Percentiles rank a stretch among this genome's conserved stretches.
Conservation (phyloP, 2,113 vertebrate genomes). For the Athene noctua region DNA sequence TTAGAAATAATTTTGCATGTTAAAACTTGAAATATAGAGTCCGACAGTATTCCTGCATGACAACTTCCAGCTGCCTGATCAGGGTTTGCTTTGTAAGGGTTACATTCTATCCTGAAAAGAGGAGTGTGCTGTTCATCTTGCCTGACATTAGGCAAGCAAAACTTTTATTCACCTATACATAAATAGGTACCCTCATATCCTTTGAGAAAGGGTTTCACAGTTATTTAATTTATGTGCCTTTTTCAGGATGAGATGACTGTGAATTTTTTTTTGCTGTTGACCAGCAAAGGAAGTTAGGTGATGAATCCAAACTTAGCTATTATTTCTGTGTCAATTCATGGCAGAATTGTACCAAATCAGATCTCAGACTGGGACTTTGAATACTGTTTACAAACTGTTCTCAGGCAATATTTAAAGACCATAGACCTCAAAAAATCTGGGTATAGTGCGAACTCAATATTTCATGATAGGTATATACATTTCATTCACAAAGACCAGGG, state of each 20-base stretch:
- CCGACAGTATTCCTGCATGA: rapidly evolving
- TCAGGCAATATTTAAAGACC: not conserved
- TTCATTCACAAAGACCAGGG: not conserved
- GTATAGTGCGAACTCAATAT: not conserved
- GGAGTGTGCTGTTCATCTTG: not conserved
- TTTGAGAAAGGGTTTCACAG: not conserved
- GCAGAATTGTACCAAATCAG: not conserved
- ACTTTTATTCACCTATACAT: not conserved
- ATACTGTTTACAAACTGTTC: not conserved
- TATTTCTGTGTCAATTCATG: not conserved
- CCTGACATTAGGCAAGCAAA: not conserved
- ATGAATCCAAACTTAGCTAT: not conserved
- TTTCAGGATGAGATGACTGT: not conserved
- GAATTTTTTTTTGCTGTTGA: not conserved
- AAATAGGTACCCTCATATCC: not conserved
- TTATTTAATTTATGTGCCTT: not conserved
- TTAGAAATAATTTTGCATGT: not conserved
- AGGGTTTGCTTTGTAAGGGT: not conserved
- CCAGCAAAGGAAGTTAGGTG: not conserved
- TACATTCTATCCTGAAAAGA: not conserved
- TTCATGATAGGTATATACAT: not conserved
- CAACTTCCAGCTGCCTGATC: not conserved
- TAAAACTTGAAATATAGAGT: not conserved
- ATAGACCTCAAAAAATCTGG: not conserved
- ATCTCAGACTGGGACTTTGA: not conserved